Conservation (phyloP, 2,113 vertebrate species). For the Upupa epops region DNA sequence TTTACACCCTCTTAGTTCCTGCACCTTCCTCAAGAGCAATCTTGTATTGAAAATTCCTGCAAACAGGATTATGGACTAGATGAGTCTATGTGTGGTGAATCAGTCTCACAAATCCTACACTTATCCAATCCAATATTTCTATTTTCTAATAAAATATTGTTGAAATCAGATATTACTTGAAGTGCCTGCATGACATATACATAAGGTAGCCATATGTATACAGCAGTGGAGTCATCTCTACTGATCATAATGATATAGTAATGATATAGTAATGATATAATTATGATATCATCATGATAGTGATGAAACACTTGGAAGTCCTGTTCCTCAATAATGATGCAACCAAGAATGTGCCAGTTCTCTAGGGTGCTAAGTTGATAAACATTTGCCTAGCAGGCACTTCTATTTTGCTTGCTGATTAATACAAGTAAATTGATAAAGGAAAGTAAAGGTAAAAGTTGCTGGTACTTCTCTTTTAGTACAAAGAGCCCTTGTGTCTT, state of each 20-base stretch:
- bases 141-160: conserved; percentile 21
- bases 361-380: background rate
- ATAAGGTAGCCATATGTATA: conserved; percentile 44
- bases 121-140: conserved; percentile 7
- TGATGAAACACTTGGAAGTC: conserved; percentile 26
- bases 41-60: background rate
- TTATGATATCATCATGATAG: background rate
- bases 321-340: conserved; percentile 63
- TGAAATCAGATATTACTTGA: background rate
- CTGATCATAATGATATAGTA: no score
- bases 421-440: conserved; percentile 22
- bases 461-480: conserved; percentile 4
- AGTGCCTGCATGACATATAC: background rate
- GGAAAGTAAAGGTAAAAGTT: conserved; percentile 6
- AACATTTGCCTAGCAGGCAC: conserved; percentile 35
- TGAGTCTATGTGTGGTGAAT: background rate
- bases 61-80: background rate
- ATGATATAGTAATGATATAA: no score
- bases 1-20: background rate
- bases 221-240: background rate
- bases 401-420: conserved; percentile 39
- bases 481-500: background rate
- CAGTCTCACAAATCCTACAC: background rate
- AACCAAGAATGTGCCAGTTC: conserved; percentile 11
- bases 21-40: background rate